These are phyloP conservation scores for Sinocyclocheilus anophthalmus DNA, from an alignment of 2,113 vertebrate species.

Conservation along the genomic window DNA sequence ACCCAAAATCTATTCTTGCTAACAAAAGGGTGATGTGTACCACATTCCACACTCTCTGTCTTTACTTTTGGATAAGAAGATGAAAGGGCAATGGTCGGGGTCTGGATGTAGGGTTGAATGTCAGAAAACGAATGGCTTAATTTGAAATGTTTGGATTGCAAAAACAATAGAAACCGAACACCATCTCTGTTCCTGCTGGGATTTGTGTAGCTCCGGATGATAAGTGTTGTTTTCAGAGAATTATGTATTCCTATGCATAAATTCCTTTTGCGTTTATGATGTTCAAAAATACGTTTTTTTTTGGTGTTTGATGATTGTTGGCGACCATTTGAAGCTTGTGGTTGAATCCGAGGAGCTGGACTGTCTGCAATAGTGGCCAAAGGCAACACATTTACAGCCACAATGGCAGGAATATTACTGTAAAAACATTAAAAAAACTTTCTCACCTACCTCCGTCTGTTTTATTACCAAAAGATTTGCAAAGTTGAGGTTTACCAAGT, in stretches of 20 bases:
- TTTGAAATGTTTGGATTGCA: constrained; percentile 20
- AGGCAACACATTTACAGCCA: constrained; percentile 34
- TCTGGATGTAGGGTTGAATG: constrained; percentile 60
- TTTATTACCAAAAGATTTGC: constrained; percentile 8
- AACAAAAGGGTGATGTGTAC: constrained; percentile 6
- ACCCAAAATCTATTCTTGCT: not conserved
- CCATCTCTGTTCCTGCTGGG: not conserved
- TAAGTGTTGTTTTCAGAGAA: constrained; percentile 7
- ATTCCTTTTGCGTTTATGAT: constrained; percentile 15
- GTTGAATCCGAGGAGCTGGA: constrained; percentile 21
- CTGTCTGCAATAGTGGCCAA: constrained; percentile 32
- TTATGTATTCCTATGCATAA: constrained; percentile 13
- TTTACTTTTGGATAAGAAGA: constrained; percentile 60
- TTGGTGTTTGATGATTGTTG: constrained; percentile 23
- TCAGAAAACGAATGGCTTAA: constrained; percentile 26
- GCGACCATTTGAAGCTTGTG: not conserved
- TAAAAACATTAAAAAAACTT: not conserved
- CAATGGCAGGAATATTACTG: constrained; percentile 34
- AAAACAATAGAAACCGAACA: not conserved
- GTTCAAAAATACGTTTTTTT: constrained; percentile 8
- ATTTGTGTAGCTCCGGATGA: constrained; percentile 4
- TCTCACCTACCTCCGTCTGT: constrained; percentile 33
- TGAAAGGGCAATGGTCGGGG: constrained; percentile 60
- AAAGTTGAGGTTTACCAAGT: not conserved
- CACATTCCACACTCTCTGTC: constrained; percentile 54